These are phyloP conservation scores for Sminthurides aquaticus DNA, from an alignment of 2,888 invertebrate genomes.

Conservation along the genomic window DNA sequence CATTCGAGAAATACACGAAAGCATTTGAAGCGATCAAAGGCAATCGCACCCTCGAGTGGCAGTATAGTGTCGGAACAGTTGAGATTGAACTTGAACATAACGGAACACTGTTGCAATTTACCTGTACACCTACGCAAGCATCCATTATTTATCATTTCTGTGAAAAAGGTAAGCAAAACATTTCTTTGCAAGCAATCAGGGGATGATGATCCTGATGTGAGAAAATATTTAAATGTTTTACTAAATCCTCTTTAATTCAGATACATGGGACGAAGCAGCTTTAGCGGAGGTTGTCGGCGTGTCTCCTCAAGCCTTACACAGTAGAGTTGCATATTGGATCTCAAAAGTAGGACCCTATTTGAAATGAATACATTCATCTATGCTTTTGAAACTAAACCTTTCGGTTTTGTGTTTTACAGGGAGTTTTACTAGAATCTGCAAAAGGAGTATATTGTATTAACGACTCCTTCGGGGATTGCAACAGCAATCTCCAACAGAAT, in stretches of 20 bases:
- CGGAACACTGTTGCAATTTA: conserved; percentile 67
- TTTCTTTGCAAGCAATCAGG: not conserved
- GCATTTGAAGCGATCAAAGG: conserved; percentile 79
- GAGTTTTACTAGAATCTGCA: conserved; percentile 27
- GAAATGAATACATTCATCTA: no score
- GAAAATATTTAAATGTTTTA: conserved; percentile 5
- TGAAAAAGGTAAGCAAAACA: conserved; percentile 57
- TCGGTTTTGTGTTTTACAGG: no score
- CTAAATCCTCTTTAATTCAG: conserved; percentile 51
- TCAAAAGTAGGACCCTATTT: conserved; percentile 67
- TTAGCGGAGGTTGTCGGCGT: conserved; percentile 76
- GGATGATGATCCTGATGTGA: conserved; percentile 2
- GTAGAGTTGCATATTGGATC: conserved; percentile 89
- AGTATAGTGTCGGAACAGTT: conserved; percentile 84
- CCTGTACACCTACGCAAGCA: conserved; percentile 87
- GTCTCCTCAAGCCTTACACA: conserved; percentile 72
- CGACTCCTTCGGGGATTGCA: conserved; percentile 25
- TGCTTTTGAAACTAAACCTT: no score
- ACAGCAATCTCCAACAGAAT: not conserved
- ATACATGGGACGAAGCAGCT: conserved; percentile 78
- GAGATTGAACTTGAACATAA: conserved; percentile 83
- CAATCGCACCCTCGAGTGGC: conserved; percentile 88
- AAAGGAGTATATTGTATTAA: conserved; percentile 30
- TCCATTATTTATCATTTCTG: conserved; percentile 90
- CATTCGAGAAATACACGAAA: conserved; percentile 77